Conservation (phyloP, 2,113 vertebrate genomes). For the Cairina moschata region DNA sequence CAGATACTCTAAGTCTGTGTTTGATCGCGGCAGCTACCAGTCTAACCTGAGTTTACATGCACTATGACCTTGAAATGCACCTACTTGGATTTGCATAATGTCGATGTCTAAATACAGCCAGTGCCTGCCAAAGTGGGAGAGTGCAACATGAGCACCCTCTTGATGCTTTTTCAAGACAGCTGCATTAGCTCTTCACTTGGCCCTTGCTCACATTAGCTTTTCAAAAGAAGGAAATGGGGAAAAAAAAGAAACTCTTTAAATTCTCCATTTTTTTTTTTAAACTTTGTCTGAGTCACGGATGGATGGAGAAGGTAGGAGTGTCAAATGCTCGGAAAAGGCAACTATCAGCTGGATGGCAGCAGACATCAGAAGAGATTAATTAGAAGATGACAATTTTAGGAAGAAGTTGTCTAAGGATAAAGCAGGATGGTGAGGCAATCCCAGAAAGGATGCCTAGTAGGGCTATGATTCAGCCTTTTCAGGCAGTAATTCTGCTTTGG, state of each 20-base stretch:
- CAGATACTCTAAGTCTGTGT: background rate
- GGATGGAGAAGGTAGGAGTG: background rate
- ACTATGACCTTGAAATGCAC: background rate
- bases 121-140: background rate
- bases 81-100: background rate
- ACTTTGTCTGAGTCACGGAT: background rate
- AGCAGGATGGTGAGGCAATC: background rate
- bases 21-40: background rate
- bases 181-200: background rate
- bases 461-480: background rate
- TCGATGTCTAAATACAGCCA: background rate
- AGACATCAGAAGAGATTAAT: background rate
- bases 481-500: background rate
- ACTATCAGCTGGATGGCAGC: background rate
- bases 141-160: background rate
- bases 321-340: background rate
- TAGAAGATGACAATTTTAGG: background rate
- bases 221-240: background rate
- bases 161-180: background rate
- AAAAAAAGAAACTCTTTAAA: background rate
- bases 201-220: background rate
- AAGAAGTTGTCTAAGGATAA: slow-evolving; percentile 15
- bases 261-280: background rate
- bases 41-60: background rate
- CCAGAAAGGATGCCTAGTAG: background rate